phyloP scores from a whole-genome alignment of 2,888 invertebrate species.

The Yponomeuta plumbellus region DNA sequence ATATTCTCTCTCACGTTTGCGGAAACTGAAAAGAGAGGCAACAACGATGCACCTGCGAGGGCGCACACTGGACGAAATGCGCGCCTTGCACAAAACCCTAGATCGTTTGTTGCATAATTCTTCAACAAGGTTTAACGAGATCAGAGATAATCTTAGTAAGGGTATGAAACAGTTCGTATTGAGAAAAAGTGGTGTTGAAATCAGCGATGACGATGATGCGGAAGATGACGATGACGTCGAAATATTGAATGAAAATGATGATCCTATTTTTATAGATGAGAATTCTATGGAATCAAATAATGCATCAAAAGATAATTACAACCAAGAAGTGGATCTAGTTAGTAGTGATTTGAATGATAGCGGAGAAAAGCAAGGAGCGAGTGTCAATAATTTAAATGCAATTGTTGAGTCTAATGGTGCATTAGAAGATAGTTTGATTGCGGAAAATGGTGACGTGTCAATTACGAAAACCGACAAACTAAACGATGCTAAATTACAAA shows the following conservation, averaged over 20 bases:
- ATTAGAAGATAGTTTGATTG: not conserved
- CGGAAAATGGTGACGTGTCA: not conserved
- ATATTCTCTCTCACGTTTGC: constrained; percentile 70
- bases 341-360: constrained; percentile 72
- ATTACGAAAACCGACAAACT: not conserved
- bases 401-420: not conserved
- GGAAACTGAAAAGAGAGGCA: constrained; percentile 68
- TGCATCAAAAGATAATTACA: constrained; percentile 35
- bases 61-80: constrained; percentile 66
- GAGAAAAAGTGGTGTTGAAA: constrained; percentile 40
- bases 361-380: constrained; percentile 21
- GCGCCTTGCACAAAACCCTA: constrained; percentile 69
- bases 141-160: constrained; percentile 71
- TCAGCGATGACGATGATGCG: constrained; percentile 32
- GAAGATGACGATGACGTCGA: constrained; percentile 64
- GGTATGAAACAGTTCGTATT: constrained; percentile 71
- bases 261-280: constrained; percentile 72
- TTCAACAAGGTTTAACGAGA: constrained; percentile 70
- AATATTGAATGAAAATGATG: constrained; percentile 59
- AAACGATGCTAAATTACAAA: not conserved
- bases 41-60: constrained; percentile 62
- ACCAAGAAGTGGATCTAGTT: constrained; percentile 52
- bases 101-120: constrained; percentile 75
- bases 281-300: constrained; percentile 63
- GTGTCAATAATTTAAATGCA: not conserved